Evolutionary conservation across 2,888 invertebrate species (phyloP).

Genomic region (Caradrina clavipalpis): DNA sequence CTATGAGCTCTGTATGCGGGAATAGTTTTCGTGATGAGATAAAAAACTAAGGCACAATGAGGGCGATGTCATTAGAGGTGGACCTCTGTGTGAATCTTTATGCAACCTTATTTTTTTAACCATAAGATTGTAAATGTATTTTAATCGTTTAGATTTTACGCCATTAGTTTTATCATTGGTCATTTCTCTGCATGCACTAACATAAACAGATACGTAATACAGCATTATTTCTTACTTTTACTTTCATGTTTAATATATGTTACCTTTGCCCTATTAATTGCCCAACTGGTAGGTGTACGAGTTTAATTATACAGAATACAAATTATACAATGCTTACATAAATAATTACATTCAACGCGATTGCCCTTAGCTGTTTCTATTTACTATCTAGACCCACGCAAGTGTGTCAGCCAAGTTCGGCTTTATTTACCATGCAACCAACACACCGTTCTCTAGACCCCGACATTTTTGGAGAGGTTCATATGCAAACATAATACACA

Average conservation of each 20-base stretch:
- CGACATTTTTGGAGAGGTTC: background rate
- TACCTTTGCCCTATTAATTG: background rate
- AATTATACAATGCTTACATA: too few relatives aligned
- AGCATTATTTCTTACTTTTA: background rate
- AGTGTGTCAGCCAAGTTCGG: too few relatives aligned
- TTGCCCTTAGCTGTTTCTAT: background rate
- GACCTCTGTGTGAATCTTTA: background rate
- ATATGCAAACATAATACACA: too few relatives aligned
- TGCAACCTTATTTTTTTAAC: background rate
- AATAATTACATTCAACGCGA: background rate
- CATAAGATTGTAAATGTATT: background rate
- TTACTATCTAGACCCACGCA: background rate
- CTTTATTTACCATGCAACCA: background rate
- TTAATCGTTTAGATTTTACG: background rate
- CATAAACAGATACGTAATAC: too few relatives aligned
- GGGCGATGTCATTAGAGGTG: conserved; percentile 8
- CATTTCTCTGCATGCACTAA: background rate
- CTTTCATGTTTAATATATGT: background rate
- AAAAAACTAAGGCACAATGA: conserved; percentile 24
- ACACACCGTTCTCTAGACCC: background rate
- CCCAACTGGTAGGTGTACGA: too few relatives aligned
- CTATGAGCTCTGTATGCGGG: conserved; percentile 5
- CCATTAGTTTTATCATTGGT: background rate
- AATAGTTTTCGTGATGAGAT: conserved; percentile 33
- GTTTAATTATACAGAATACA: too few relatives aligned